Evolutionary conservation across 2,888 invertebrate genomes (phyloP), one percentile per base, ranked within the genome.

Genomic region (Torymus auratus): DNA sequence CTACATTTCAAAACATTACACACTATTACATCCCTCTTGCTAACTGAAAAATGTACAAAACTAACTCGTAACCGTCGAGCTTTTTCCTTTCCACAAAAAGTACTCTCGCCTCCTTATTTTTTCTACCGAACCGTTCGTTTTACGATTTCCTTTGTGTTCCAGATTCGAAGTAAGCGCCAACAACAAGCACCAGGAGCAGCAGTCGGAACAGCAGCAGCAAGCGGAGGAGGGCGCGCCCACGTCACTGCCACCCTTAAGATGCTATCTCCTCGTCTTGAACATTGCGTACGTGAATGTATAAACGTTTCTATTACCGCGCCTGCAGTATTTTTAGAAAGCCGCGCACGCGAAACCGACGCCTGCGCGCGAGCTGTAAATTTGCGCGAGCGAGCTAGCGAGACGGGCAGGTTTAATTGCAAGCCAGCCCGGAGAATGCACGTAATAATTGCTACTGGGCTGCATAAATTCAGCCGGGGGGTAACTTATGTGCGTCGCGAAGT

Each of bases 241-340:
- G 77, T 77, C 83, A 80, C 80, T 88, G 75, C 90, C 90, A 41
- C 90, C 91, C 7, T 81, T 91, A 64, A 85, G 88, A 60, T 89
- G 88, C 76, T 91, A 91, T 81, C 85, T 91, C 52, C 86, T 88
- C 68, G 90, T 90, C 61, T 78, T 91, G 65, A 89, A 88, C 80
- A 87, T 90, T 67, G 88, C 88, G 91, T 91, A 84, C 86, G 91
- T 89, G 78, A 76, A 60, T 17, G 41, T 41, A 41, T 41, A 41
- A 41, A 64, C 20, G 62, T 58, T 65, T 64, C 65, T 69, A 73
- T 78, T 64, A 65, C 65, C 41, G 41, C 41, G 64, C 58, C 60
- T 17, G 20, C 20, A 52, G 15, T 60, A 64, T 72, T 80, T 75
- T 73, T 70, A 69, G 55, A 58, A 65, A 12, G n/a, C 52, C 17